Base-by-base conservation (phyloP, 2,888 invertebrate genomes). In the Melanargia galathea region DNA sequence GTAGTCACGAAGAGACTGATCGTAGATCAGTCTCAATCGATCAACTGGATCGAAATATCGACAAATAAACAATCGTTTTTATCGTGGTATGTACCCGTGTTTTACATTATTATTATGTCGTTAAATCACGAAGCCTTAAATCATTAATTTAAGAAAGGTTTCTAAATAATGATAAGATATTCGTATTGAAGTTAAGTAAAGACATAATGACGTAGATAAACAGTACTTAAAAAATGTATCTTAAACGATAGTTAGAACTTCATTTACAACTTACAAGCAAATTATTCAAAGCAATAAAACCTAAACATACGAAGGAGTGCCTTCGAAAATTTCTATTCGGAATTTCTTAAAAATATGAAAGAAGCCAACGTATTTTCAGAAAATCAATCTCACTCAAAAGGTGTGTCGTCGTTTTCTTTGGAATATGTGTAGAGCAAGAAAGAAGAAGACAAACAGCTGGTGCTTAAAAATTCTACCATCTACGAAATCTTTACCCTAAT, bases 371-470 rank as follows among this genome's bases (percentile, higher is more conserved):
- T 43, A 7, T 56, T 63, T 38, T 61, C 20, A 58, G 56, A 66
- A 68, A 70, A 70, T 68, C 66, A 68, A 70, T 68, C 57, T 67
- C 63, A 55, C 60, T 62, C 33, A 58, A 66, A 66, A 66, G 51
- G 62, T 51, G 49, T 22, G 61, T 60, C 52, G 62, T 70, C 67
- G 55, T 67, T 58, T 62, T 64, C 68, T 30, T 60, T 63, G 67
- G 46, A 65, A 70, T 69, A 62, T 55, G 49, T 62, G 66, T 66
- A 64, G 33, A 68, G 62, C 65, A 63, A 54, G 66, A 64, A 65
- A 67, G 62, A 61, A 60, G 43, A 62, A 60, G 62, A 57, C 58
- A 60, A 64, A 64, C 48, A 22, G 54, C 48, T 54, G 43, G 45
- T 60, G 57, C 60, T 64, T 65, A 54, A 60, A 67, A 63, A 67